Conservation (phyloP, 2,797 vertebrate species). For the Petrocephalus sullivani region DNA sequence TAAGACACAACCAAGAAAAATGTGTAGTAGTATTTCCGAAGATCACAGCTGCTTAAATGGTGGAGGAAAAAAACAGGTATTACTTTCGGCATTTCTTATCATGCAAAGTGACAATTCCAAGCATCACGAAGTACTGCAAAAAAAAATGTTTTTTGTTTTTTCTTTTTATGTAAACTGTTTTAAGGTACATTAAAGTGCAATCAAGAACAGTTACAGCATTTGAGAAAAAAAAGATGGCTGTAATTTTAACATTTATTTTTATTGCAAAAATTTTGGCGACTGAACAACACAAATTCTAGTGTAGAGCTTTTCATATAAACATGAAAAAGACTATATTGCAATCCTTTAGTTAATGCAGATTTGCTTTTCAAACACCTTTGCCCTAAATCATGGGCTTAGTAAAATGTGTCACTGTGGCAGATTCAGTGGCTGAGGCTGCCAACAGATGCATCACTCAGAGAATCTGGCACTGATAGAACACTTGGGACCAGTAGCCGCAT, state of each 20-base stretch:
- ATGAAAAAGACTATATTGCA: neutral
- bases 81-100: neutral
- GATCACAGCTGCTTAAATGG: neutral
- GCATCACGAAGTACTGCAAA: neutral
- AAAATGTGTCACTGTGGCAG: slow-evolving; percentile 43
- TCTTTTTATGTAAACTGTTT: neutral
- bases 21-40: neutral
- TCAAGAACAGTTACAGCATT: neutral
- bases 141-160: too few species aligned
- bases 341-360: neutral
- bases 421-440: slow-evolving; percentile 42
- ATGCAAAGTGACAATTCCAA: neutral
- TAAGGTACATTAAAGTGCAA: neutral
- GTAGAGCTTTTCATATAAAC: neutral
- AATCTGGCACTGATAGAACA: slow-evolving; percentile 28
- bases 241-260: neutral
- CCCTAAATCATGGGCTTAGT: neutral
- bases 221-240: neutral
- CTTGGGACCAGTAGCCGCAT: slow-evolving; percentile 20
- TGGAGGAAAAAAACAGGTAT: neutral
- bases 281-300: neutral
- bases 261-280: neutral
- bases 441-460: slow-evolving; percentile 33
- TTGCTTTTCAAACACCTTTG: neutral
- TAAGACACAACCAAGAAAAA: neutral